These are phyloP conservation scores for Hipparchia semele DNA, from an alignment of 2,888 invertebrate genomes.

Conservation along the genomic window DNA sequence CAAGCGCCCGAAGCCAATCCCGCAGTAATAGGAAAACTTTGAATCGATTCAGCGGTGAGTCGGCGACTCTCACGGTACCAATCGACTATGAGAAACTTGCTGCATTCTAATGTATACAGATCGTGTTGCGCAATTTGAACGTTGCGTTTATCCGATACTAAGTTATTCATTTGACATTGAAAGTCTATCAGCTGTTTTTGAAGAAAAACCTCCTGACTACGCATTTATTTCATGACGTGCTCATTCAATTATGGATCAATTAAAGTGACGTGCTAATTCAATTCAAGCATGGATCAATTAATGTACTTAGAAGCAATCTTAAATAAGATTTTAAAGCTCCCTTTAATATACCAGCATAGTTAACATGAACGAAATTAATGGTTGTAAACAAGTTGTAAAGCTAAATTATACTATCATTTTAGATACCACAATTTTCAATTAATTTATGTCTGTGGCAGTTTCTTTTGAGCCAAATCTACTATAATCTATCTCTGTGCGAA, in stretches of 20 bases:
- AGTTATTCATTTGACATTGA: slow-evolving; percentile 28
- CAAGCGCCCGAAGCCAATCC: slow-evolving; percentile 56
- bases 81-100: slow-evolving; percentile 42
- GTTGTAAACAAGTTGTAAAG: not conserved
- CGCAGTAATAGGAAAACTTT: slow-evolving; percentile 67
- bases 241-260: not conserved
- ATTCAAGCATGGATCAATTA: not conserved
- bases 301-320: not conserved
- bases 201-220: not conserved
- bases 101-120: slow-evolving; percentile 41
- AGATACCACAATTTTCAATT: not conserved
- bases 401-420: not conserved
- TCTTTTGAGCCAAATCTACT: no score
- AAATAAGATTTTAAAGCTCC: not conserved
- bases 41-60: slow-evolving; percentile 57
- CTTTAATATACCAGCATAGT: not conserved
- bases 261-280: not conserved
- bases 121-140: slow-evolving; percentile 35
- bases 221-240: not conserved
- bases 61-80: slow-evolving; percentile 43
- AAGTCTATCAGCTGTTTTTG: slow-evolving; percentile 6
- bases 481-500: no score
- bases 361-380: not conserved
- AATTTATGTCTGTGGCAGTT: not conserved
- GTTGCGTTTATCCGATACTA: slow-evolving; percentile 26